Conservation (phyloP, 1,140 invertebrate species). For the Drosophila oshimai region DNA sequence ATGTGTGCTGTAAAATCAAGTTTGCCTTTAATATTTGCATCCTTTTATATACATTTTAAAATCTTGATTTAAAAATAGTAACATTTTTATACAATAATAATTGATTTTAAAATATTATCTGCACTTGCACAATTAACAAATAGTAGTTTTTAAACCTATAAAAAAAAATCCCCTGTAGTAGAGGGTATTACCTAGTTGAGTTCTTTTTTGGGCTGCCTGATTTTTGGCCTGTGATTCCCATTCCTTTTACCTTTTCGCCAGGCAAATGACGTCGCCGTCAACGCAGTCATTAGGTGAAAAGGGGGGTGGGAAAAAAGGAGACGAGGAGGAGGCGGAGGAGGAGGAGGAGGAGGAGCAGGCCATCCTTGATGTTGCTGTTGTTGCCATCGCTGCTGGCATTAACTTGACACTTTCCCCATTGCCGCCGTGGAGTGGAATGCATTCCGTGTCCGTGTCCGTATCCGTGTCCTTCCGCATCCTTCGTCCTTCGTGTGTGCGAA, state of each 20-base stretch:
- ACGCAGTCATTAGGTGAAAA: constrained; percentile 69
- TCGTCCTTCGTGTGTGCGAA: constrained; percentile 20
- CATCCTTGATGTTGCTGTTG: not conserved
- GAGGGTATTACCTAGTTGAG: not conserved
- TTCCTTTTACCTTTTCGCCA: constrained; percentile 46
- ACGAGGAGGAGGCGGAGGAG: not conserved
- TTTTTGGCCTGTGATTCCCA: constrained; percentile 22
- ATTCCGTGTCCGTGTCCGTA: constrained; percentile 11
- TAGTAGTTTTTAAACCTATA: not conserved
- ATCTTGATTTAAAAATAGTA: too few relatives aligned
- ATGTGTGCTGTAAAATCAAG: too few relatives aligned
- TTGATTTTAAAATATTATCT: not conserved
- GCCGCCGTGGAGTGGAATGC: constrained; percentile 63
- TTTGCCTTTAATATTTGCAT: too few relatives aligned
- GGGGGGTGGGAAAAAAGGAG: not conserved
- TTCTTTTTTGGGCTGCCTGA: not conserved
- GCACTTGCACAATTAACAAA: too few relatives aligned
- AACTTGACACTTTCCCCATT: constrained; percentile 76
- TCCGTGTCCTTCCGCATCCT: not conserved
- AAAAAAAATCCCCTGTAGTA: too few relatives aligned
- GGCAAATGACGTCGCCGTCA: constrained; percentile 71
- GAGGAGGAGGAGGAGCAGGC: not conserved
- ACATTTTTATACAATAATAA: too few relatives aligned
- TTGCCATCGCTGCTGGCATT: constrained; percentile 62
- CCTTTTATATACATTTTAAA: too few relatives aligned